Conservation (phyloP, 2,797 vertebrate genomes). For the Chloroceryle amazona region DNA sequence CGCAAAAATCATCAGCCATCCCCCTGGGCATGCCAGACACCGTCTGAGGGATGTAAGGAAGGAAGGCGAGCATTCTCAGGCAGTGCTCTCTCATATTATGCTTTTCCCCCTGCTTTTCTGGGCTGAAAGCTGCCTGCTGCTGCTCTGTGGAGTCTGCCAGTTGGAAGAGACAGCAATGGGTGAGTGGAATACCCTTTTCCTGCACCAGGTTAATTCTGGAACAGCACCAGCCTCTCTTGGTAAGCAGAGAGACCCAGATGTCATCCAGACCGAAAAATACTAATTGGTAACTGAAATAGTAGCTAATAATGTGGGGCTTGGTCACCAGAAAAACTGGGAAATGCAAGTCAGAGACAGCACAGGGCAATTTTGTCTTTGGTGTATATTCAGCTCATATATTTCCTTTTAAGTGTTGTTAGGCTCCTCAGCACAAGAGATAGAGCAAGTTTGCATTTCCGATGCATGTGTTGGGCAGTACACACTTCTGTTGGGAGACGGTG, state of each 20-base stretch:
- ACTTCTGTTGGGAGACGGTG: not conserved
- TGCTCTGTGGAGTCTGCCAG: not conserved
- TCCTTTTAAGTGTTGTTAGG: not conserved
- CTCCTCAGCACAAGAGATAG: not conserved
- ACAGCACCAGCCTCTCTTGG: not conserved
- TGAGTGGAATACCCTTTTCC: not conserved
- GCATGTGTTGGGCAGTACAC: fast-evolving
- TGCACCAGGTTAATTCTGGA: not conserved
- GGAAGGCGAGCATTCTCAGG: fast-evolving
- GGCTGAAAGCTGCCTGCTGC: not conserved
- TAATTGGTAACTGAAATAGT: not conserved
- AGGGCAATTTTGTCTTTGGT: not conserved
- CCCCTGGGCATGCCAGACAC: fast-evolving
- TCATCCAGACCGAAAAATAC: not conserved
- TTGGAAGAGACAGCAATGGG: fast-evolving
- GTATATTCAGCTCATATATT: not conserved
- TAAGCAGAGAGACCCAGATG: not conserved
- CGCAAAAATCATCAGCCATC: fast-evolving
- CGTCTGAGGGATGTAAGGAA: fast-evolving
- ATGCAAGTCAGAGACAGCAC: not conserved
- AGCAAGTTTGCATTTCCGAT: not conserved
- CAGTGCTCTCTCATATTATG: not conserved
- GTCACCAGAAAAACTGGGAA: not conserved
- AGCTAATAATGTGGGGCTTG: not conserved
- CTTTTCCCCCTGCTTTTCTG: not conserved